Base-by-base conservation (phyloP, 2,888 invertebrate species). In the Lithophane leautieri region DNA sequence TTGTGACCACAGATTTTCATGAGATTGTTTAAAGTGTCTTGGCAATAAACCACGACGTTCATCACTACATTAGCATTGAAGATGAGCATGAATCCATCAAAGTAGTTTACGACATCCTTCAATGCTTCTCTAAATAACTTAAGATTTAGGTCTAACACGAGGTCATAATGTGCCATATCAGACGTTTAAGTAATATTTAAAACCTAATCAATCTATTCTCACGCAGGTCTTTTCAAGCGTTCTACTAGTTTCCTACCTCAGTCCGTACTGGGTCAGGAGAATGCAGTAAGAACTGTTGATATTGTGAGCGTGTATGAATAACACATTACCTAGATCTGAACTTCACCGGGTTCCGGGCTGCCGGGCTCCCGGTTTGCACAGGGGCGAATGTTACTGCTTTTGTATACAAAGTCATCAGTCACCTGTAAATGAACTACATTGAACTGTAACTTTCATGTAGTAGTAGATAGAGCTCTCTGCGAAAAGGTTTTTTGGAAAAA, bases 311-410 rank as follows among this genome's bases (percentile, higher is more conserved):
- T 28, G 75, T 81, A 81, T 81, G 81, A 81, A 81, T 84, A 81
- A 84, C 74, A 56, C 81, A 81, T 81, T 80, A n/a, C n/a, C n/a
- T n/a, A 84, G 81, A 84, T 80, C 25, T 73, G 63, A 84, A 80
- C 67, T 70, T 70, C 54, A 6, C 19, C 28, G 56, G 16, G 61
- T 25, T 56, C 19, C 28, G 56, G 16, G 61, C 34, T 56, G 44
- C 2, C 16, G 56, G 22, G 58, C n/a, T 28, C 12, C 22, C 40
- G 47, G 16, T 58, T 40, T 1, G n/a, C 60, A 25, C 58, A 14
- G 66, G 63, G 70, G 58, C 42, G 63, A 25, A 25, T 63, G 67
- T 3, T 34, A 42, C 44, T 44, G 65, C 40, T 56, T 54, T n/a
- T 47, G 56, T 67, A n/a, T n/a, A 60, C 28, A 65, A 58, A 19